phyloP scores from a whole-genome alignment of 2,797 vertebrate species.

The Peromyscus melanophrys region DNA sequence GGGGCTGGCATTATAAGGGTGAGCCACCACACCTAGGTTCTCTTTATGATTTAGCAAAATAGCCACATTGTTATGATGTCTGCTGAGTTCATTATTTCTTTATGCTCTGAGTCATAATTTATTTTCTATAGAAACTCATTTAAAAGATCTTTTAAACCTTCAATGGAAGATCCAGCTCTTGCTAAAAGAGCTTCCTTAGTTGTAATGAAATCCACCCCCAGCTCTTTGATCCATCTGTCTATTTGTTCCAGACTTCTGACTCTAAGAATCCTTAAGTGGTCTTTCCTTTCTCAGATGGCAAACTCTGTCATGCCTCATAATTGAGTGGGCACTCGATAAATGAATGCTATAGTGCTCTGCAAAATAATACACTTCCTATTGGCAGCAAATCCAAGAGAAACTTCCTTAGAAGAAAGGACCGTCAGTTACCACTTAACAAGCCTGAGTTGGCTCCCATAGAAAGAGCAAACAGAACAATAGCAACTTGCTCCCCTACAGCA shows the following conservation, averaged over 20 bases:
- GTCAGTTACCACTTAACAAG: conserved; percentile 82
- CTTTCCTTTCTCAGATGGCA: conserved; percentile 77
- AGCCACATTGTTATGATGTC: neutral
- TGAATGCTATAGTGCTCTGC: conserved; percentile 73
- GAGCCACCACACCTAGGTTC: neutral
- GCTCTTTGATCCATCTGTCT: conserved; percentile 73
- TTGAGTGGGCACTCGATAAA: conserved; percentile 83
- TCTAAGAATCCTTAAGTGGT: conserved; percentile 78
- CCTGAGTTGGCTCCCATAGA: conserved; percentile 73
- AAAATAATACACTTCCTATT: conserved; percentile 82
- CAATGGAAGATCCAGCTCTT: conserved; percentile 42
- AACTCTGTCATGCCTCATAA: conserved; percentile 81
- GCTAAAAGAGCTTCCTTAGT: conserved; percentile 32
- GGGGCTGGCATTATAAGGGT: neutral
- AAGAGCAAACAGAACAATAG: conserved; percentile 70
- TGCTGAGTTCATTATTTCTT: conserved; percentile 40
- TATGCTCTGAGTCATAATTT: conserved; percentile 12
- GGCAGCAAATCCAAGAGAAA: conserved; percentile 82
- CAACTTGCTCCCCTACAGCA: conserved; percentile 27
- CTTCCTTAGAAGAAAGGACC: conserved; percentile 78
- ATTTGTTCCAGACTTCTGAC: conserved; percentile 82
- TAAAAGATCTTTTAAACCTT: conserved; percentile 54
- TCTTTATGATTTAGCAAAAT: neutral
- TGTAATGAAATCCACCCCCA: conserved; percentile 61
- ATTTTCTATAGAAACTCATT: conserved; percentile 21